A percentile compares a stretch with the other conserved stretches of the same genome.
Evolutionary conservation across 2,888 invertebrate genomes (phyloP).

Genomic region (Dasypolia templi): DNA sequence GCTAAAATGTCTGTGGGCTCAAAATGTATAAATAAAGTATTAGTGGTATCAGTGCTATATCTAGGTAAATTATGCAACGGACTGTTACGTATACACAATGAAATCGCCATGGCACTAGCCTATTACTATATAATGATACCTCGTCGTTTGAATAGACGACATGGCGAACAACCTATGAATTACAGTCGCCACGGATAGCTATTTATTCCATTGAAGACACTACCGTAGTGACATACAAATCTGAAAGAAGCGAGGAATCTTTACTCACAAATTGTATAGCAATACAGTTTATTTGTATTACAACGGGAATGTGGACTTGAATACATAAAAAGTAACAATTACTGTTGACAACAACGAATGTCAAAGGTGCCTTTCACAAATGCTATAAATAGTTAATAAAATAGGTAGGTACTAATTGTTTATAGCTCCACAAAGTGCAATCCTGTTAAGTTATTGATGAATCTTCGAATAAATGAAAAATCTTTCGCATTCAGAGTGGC

Average conservation of each 20-base stretch:
- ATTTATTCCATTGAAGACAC: neutral
- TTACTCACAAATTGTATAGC: neutral
- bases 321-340: constrained; percentile 8
- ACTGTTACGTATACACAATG: constrained; percentile 25
- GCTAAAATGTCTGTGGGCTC: neutral
- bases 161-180: constrained; percentile 3
- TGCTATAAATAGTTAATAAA: constrained; percentile 5
- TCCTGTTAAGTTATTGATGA: neutral
- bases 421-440: neutral
- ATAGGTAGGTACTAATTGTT: neutral
- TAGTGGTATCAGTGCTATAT: neutral
- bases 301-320: neutral
- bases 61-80: neutral
- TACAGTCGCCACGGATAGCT: neutral
- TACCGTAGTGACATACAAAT: neutral
- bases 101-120: constrained; percentile 23
- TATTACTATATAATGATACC: constrained; percentile 37
- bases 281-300: neutral
- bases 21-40: neutral
- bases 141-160: constrained; percentile 3
- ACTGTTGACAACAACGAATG: constrained; percentile 20
- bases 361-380: constrained; percentile 25
- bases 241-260: neutral
- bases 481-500: neutral
- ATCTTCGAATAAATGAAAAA: neutral